These are phyloP conservation scores for Fragum fragum DNA, from an alignment of 2,888 invertebrate species.

Conservation along the genomic window DNA sequence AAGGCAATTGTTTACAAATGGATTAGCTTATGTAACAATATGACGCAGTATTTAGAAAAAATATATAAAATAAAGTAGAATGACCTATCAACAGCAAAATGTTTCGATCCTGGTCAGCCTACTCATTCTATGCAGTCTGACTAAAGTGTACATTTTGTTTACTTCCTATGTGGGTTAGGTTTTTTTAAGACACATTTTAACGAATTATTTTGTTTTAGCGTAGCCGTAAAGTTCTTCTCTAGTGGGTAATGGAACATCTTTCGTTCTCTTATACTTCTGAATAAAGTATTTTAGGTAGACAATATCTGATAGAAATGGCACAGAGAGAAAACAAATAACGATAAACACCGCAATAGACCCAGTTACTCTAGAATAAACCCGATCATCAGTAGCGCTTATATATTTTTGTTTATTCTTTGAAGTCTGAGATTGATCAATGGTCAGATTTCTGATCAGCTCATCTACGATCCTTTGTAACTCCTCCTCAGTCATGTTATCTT, in stretches of 20 bases:
- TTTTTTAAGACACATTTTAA: too few relatives aligned
- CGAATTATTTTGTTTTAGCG: background rate
- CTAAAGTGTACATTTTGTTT: too few relatives aligned
- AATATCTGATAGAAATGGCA: background rate
- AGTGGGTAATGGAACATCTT: background rate
- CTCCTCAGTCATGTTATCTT: background rate
- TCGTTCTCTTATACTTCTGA: background rate
- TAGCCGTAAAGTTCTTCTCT: background rate
- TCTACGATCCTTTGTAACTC: background rate
- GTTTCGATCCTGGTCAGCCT: too few relatives aligned
- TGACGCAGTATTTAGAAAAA: too few relatives aligned
- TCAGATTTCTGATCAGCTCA: slow-evolving; percentile 3
- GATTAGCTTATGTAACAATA: too few relatives aligned
- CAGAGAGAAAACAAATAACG: background rate
- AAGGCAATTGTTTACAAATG: too few relatives aligned
- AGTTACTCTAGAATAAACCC: background rate
- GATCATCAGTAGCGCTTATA: background rate
- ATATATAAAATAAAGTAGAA: too few relatives aligned
- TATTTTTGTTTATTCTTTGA: slow-evolving; percentile 17
- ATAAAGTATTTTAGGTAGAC: background rate
- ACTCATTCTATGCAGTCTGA: too few relatives aligned
- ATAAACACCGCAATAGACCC: background rate
- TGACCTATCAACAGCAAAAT: too few relatives aligned
- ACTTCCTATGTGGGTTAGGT: too few relatives aligned
- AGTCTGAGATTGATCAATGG: slow-evolving; percentile 1